These are phyloP conservation scores for Amazona guildingii DNA, from an alignment of 2,113 vertebrate genomes.

Conservation along the genomic window DNA sequence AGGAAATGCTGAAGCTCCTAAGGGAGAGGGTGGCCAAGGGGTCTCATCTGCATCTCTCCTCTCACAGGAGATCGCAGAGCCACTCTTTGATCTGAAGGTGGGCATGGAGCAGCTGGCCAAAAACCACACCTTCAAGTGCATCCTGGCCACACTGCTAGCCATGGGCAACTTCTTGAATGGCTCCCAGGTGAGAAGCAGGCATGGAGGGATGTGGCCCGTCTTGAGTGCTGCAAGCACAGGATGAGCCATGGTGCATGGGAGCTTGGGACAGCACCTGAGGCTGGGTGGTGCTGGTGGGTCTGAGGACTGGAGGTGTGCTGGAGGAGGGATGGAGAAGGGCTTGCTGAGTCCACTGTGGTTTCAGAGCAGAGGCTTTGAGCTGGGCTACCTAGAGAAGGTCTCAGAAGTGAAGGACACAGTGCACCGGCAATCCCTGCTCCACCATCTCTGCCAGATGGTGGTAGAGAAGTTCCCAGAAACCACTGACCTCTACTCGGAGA, in stretches of 20 bases:
- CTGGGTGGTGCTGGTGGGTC: not conserved
- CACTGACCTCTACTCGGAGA: conserved; percentile 92
- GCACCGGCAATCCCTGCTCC: conserved; percentile 90
- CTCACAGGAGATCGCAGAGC: conserved; percentile 91
- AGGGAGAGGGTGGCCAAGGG: not conserved
- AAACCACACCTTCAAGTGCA: conserved; percentile 91
- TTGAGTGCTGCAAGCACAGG: not conserved
- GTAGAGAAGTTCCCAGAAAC: conserved; percentile 87
- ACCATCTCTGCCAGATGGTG: conserved; percentile 90
- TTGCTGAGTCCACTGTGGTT: conserved; percentile 10
- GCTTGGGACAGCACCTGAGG: not conserved
- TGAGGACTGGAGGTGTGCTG: not conserved
- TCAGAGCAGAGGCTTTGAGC: conserved; percentile 93
- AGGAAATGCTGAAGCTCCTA: not conserved
- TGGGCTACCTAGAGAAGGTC: conserved; percentile 95
- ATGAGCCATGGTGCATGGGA: not conserved
- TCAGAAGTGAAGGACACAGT: conserved; percentile 97
- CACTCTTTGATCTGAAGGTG: conserved; percentile 91
- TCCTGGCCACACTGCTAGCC: conserved; percentile 90
- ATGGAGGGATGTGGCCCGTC: not conserved
- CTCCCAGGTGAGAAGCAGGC: conserved; percentile 80
- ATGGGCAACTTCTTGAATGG: conserved; percentile 95
- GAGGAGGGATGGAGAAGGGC: not conserved
- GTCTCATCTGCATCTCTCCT: not conserved
- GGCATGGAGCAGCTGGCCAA: conserved; percentile 93